phyloP scores from a whole-genome alignment of 2,113 vertebrate species.

The Nothocercus julius region DNA sequence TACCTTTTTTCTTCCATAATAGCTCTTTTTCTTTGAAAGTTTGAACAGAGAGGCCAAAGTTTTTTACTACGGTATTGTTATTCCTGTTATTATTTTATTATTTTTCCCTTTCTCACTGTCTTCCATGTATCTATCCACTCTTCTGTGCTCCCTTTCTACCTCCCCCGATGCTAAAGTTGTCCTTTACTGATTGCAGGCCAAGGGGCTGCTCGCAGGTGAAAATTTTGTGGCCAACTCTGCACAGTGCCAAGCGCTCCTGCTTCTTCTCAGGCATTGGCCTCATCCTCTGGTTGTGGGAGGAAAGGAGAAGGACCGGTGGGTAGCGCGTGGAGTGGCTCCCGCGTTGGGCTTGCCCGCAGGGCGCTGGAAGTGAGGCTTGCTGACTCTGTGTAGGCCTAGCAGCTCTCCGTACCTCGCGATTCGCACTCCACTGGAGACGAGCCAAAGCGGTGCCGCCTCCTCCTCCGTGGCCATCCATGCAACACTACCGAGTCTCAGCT shows the following conservation, averaged over 20 bases:
- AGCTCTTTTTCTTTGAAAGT: conserved; percentile 4
- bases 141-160: background rate
- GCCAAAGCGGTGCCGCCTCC: background rate
- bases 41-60: conserved; percentile 29
- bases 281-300: background rate
- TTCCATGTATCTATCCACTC: background rate
- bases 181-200: fast-evolving
- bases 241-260: conserved; percentile 19
- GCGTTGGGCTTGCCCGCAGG: background rate
- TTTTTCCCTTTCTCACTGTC: background rate
- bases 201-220: background rate
- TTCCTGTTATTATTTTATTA: background rate
- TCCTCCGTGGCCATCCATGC: background rate
- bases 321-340: background rate
- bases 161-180: background rate
- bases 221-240: background rate
- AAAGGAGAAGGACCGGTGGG: background rate
- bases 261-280: background rate
- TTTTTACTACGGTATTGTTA: conserved; percentile 16
- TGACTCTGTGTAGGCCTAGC: fast-evolving
- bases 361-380: fast-evolving
- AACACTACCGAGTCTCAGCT: background rate
- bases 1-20: background rate
- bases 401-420: background rate
- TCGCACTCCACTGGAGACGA: background rate